Conservation (phyloP, 2,113 vertebrate genomes). For the Lepisosteus oculatus region DNA sequence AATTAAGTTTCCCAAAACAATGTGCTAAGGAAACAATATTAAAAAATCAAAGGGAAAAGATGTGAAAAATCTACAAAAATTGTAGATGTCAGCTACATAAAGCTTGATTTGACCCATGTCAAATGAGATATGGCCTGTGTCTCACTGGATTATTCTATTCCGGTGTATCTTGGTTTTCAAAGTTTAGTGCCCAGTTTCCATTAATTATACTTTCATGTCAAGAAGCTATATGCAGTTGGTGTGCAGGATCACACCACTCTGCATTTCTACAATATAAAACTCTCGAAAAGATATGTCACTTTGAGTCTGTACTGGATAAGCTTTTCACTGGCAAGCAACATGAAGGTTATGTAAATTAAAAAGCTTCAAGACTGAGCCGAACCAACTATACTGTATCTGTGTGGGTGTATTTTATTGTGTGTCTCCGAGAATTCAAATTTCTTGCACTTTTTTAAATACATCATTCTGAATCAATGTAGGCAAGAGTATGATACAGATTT, state of each 20-base stretch:
- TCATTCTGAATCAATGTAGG: conserved; percentile 18
- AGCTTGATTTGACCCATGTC: too few species aligned
- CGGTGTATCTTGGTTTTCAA: conserved; percentile 12
- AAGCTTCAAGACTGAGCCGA: neutral
- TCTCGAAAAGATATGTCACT: neutral
- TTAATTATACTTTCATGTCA: conserved; percentile 9
- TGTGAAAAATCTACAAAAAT: too few species aligned
- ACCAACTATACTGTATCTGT: conserved; percentile 1
- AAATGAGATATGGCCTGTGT: neutral
- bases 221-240: conserved; percentile 7
- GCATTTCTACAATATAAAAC: neutral
- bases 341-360: conserved; percentile 21
- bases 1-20: too few species aligned
- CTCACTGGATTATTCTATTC: conserved; percentile 9
- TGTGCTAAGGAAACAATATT: too few species aligned
- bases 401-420: conserved; percentile 8
- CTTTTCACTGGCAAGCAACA: conserved; percentile 17
- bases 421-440: conserved; percentile 12
- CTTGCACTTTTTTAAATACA: conserved; percentile 1
- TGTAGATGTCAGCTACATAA: too few species aligned
- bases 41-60: too few species aligned
- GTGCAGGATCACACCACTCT: conserved; percentile 6
- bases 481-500: conserved; percentile 20
- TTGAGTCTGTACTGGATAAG: conserved; percentile 7
- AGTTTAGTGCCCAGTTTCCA: conserved; percentile 16